Evolutionary conservation across 2,888 invertebrate genomes (phyloP).

Genomic region (Agriopis marginaria): DNA sequence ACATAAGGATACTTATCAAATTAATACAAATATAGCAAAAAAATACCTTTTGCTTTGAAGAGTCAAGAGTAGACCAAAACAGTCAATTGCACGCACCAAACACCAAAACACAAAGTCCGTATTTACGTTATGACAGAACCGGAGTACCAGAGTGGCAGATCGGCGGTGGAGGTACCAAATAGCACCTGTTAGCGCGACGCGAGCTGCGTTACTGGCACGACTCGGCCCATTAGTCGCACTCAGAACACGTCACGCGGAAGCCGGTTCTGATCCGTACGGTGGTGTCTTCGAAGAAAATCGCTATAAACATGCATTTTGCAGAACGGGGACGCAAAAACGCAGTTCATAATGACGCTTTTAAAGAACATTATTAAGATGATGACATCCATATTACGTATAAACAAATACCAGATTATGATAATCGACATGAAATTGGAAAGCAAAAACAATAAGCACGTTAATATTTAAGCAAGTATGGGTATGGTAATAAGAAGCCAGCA

Average conservation of each 20-base stretch:
- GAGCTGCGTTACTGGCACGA: slow-evolving; percentile 79
- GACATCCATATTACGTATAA: slow-evolving; percentile 38
- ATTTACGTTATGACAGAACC: slow-evolving; percentile 54
- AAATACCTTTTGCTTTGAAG: slow-evolving; percentile 35
- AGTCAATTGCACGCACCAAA: slow-evolving; percentile 51
- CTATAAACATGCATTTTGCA: slow-evolving; percentile 64
- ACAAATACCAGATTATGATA: slow-evolving; percentile 15
- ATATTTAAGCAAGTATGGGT: slow-evolving; percentile 9
- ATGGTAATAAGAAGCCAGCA: slow-evolving; percentile 10
- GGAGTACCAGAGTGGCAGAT: slow-evolving; percentile 66
- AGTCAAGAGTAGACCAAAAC: slow-evolving; percentile 1
- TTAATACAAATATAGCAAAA: neutral
- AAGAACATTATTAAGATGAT: slow-evolving; percentile 39
- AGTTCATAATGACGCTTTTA: slow-evolving; percentile 23
- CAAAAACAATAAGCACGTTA: slow-evolving; percentile 12
- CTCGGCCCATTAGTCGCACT: slow-evolving; percentile 75
- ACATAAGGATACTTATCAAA: slow-evolving; percentile 20
- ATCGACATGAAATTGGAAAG: slow-evolving; percentile 14
- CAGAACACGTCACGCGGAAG: slow-evolving; percentile 81
- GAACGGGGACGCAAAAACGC: slow-evolving; percentile 51
- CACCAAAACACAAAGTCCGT: slow-evolving; percentile 60
- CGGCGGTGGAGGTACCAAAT: slow-evolving; percentile 58
- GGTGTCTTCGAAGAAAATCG: slow-evolving; percentile 74
- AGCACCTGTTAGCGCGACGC: slow-evolving; percentile 82
- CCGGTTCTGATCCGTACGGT: slow-evolving; percentile 74